A percentile compares a stretch with the other conserved stretches of the same genome.
Conservation (phyloP, 2,113 vertebrate species). For the Alouatta palliata region DNA sequence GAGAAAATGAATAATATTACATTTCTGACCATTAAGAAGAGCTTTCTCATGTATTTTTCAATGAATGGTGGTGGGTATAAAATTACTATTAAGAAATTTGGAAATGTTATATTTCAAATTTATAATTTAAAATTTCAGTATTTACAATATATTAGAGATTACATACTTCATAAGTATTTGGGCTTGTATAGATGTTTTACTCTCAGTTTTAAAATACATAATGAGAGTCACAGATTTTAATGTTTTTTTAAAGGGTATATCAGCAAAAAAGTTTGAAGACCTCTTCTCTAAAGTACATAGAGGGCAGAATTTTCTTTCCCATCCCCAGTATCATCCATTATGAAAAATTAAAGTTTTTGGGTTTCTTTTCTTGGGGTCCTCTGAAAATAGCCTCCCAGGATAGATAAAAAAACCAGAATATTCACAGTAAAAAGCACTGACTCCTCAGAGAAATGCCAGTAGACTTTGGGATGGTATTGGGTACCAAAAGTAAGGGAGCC, state of each 20-base stretch:
- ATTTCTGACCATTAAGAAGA: neutral
- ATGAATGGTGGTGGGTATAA: neutral
- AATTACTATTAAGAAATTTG: neutral
- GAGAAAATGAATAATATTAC: neutral
- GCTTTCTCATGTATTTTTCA: neutral
- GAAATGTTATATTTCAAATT: neutral
- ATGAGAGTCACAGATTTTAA: neutral
- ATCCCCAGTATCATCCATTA: neutral
- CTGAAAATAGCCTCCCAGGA: neutral
- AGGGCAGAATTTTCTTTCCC: neutral
- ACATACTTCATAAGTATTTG: neutral
- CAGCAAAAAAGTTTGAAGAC: neutral
- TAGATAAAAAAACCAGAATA: neutral
- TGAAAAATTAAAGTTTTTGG: neutral
- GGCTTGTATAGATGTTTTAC: neutral
- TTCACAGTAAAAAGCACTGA: neutral
- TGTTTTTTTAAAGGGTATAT: neutral
- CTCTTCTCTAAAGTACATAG: neutral
- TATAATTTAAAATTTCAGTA: neutral
- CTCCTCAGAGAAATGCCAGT: neutral
- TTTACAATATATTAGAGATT: neutral
- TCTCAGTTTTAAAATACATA: neutral
- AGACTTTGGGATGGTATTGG: no score
- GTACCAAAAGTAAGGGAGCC: fast-evolving
- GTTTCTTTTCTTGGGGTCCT: neutral